Base-by-base conservation (phyloP, 2,797 vertebrate genomes). In the Kryptopterus vitreolus region DNA sequence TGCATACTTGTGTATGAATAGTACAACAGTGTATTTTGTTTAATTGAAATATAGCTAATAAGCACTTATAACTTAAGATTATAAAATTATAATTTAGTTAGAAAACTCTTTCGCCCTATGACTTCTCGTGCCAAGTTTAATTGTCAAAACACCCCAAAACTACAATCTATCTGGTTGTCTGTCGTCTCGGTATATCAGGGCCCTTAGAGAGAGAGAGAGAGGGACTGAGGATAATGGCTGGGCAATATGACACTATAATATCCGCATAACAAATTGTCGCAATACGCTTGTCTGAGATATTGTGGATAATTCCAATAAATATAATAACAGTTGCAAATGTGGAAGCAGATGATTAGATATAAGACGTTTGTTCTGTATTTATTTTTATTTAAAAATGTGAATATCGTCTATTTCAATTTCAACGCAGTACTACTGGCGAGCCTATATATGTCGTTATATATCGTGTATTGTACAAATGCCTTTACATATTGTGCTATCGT, bases 311-410 rank as follows among this genome's bases (percentile, higher is more conserved):
- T 4, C 43, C 53, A 38, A 13, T 38, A 24, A 24, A 43, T 73
- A 43, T 74, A 43, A 55, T 38, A 57, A 72, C 70, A 55, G 31
- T 53, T 71, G 31, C 50, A 53, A 33, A 16, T 29, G 35, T 50
- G 52, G 76, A 77, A 66, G 35, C 76, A 68, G 62, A 55, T 43
- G 72, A 74, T 59, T 46, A 46, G 72, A 58, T 74, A n/a, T 29
- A 74, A 43, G 35, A 43, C 10, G 59, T 74, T 74, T 74, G 72
- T 74, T 74, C 72, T 46, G 16, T 74, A 58, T 62, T 59, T 9
- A 9, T 52, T 71, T 62, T 59, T 6, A 10, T 52, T 55, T 43
- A 20, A 26, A 73, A 57, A 61, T 63, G 26, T 46, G 59, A n/a
- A 29, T 61, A 46, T 76, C 62, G n/a, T 26, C 16, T 59, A 75